Evolutionary conservation across 1,140 invertebrate species (phyloP).

Genomic region (Dendrolimus kikuchii): DNA sequence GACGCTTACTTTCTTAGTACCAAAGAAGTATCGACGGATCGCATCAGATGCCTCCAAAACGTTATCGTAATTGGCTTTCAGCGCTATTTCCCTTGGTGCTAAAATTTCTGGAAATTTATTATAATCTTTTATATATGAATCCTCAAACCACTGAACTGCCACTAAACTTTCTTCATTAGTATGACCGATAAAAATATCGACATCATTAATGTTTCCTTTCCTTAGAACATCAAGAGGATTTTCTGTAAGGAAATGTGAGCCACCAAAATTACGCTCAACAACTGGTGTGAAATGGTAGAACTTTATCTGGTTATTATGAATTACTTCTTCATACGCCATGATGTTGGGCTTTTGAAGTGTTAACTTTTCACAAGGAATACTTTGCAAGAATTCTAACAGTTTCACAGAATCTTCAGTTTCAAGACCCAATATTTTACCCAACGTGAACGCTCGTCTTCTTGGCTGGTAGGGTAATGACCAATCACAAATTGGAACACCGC

Average conservation of each 20-base stretch:
- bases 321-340: conserved; percentile 25
- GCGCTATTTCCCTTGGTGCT: conserved; percentile 11
- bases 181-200: conserved; percentile 74
- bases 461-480: conserved; percentile 29
- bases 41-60: conserved; percentile 28
- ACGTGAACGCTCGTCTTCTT: conserved; percentile 24
- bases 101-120: conserved; percentile 12
- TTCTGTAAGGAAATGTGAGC: conserved; percentile 41
- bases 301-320: conserved; percentile 25
- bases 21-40: conserved; percentile 60
- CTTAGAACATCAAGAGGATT: conserved; percentile 32
- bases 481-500: conserved; percentile 31
- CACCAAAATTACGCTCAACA: conserved; percentile 45
- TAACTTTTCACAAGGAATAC: conserved; percentile 47
- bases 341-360: conserved; percentile 32
- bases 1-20: conserved; percentile 28
- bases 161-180: conserved; percentile 67
- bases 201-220: conserved; percentile 57
- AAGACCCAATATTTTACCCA: conserved; percentile 33
- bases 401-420: conserved; percentile 33
- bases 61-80: conserved; percentile 9
- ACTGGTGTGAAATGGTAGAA: conserved; percentile 38
- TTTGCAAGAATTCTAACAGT: conserved; percentile 63
- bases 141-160: conserved; percentile 13
- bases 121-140: conserved; percentile 3